Base-by-base conservation (phyloP, 2,888 invertebrate species). In the Notocelia uddmanniana region DNA sequence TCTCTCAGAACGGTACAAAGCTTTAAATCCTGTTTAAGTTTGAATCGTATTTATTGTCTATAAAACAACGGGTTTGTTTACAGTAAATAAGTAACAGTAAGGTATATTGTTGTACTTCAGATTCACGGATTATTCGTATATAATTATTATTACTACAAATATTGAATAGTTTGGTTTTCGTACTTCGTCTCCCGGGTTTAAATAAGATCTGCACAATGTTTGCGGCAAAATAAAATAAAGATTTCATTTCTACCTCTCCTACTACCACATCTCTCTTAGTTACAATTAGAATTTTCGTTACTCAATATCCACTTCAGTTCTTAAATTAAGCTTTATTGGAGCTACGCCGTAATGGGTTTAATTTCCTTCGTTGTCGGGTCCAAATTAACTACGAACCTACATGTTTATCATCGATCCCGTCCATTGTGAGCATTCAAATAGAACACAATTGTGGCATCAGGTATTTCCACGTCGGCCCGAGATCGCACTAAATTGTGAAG, bases 401-500 rank as follows among this genome's bases (percentile, higher is more conserved):
- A 78, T 76, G 76, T 76, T 77, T 78, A 79, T 81, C 79, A 75
- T 74, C 79, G 77, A 84, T 82, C 79, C 76, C 74, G 76, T 73
- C 78, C 78, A 81, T 84, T 79, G 84, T 81, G 80, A 80, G 76
- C 75, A 80, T 81, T 83, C 80, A 80, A 85, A 83, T 84, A 80
- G 80, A 76, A 80, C 76, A 79, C 81, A 81, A 86, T 84, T 80
- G 81, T 79, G 79, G 78, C 80, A 83, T 78, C 82, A 84, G 83
- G 82, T 84, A 84, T 83, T 81, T 81, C 81, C 77, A 82, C 78
- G 76, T 76, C 78, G 74, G 78, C 79, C 82, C 76, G 75, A 78
- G 81, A 82, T 85, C 81, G 84, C 83, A 85, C 88, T 90, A 91
- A 90, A 89, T 89, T 88, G 86, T 86, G 84, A 86, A 85, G 84